Percentiles rank a stretch among this genome's conserved stretches.
Evolutionary conservation across 1,140 invertebrate genomes (phyloP).

Genomic region (Tribolium madens): DNA sequence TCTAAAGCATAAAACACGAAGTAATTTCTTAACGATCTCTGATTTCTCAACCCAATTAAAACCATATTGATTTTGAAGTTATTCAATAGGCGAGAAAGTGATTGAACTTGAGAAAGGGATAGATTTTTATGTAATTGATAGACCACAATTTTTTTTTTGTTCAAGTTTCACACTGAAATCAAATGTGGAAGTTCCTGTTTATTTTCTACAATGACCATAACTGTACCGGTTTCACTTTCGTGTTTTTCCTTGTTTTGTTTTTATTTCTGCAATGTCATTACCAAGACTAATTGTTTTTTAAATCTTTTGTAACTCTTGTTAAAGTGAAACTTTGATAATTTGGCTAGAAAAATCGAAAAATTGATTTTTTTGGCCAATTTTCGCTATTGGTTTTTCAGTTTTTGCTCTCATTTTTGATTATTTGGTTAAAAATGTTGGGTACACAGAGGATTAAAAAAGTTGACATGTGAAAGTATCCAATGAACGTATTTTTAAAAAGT

Average conservation of each 20-base stretch:
- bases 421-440: too few relatives aligned
- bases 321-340: too few relatives aligned
- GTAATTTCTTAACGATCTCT: too few relatives aligned
- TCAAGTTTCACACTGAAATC: neutral
- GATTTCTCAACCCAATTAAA: neutral
- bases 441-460: too few relatives aligned
- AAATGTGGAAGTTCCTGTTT: conserved; percentile 23
- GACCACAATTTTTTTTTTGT: neutral
- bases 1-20: neutral
- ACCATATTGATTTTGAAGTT: conserved; percentile 13
- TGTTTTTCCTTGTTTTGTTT: conserved; percentile 11
- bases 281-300: too few relatives aligned
- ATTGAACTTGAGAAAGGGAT: neutral
- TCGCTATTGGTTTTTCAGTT: too few relatives aligned
- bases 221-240: conserved; percentile 25
- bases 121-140: neutral
- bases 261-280: neutral
- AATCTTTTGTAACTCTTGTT: too few relatives aligned
- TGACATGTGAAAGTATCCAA: too few relatives aligned
- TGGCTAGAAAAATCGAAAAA: too few relatives aligned
- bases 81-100: conserved; percentile 32
- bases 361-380: too few relatives aligned
- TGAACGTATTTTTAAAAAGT: too few relatives aligned
- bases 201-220: conserved; percentile 8
- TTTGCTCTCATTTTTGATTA: too few relatives aligned